A percentile compares a stretch with the other conserved stretches of the same genome.
These are phyloP conservation scores for Idaea biselata DNA, from an alignment of 2,888 invertebrate genomes.

Conservation along the genomic window DNA sequence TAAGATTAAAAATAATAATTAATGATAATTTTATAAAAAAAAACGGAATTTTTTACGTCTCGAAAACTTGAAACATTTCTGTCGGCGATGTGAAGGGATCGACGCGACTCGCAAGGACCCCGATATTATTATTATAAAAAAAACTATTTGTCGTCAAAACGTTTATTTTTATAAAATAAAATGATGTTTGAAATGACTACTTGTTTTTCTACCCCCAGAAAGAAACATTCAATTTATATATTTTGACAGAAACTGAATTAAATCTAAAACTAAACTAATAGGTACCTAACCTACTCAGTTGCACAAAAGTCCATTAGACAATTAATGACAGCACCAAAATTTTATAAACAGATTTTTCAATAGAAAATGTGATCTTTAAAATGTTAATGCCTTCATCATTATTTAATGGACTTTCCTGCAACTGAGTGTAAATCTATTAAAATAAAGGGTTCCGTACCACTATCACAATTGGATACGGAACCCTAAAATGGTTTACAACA, in stretches of 20 bases:
- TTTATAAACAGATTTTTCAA: too few species aligned
- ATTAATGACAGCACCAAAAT: too few species aligned
- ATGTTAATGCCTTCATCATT: too few species aligned
- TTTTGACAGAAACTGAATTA: slow-evolving; percentile 13
- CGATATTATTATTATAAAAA: slow-evolving; percentile 64
- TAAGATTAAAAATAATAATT: slow-evolving; percentile 79
- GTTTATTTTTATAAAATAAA: slow-evolving; percentile 82
- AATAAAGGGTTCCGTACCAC: too few species aligned
- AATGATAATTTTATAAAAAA: slow-evolving; percentile 80
- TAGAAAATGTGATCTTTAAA: too few species aligned
- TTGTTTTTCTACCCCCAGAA: slow-evolving; percentile 7
- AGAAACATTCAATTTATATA: slow-evolving; percentile 4
- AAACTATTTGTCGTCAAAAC: slow-evolving; percentile 80
- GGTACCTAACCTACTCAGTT: too few species aligned
- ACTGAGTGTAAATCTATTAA: too few species aligned
- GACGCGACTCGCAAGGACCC: slow-evolving; percentile 71
- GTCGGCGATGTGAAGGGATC: slow-evolving; percentile 52
- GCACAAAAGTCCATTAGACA: too few species aligned
- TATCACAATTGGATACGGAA: too few species aligned
- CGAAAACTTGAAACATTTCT: slow-evolving; percentile 86
- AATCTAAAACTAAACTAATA: too few species aligned
- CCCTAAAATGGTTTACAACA: too few species aligned
- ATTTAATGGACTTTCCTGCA: too few species aligned
- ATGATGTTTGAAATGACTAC: slow-evolving; percentile 68
- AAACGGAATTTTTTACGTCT: slow-evolving; percentile 84